These are phyloP conservation scores for Eristalis intricaria DNA, from an alignment of 2,888 invertebrate genomes.

Conservation along the genomic window DNA sequence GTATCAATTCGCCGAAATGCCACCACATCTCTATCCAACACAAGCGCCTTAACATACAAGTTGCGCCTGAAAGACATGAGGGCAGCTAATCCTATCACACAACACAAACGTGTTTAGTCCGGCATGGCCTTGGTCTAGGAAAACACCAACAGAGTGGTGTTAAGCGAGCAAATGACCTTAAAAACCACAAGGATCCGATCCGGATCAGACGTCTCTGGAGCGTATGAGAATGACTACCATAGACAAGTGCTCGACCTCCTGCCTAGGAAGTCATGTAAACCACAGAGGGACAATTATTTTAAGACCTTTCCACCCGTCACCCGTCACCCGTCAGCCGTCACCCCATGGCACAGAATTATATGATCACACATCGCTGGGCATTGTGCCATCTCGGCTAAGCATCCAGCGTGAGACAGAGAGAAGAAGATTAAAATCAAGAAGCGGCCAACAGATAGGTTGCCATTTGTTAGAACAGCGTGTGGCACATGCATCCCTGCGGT, in stretches of 20 bases:
- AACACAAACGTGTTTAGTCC: background rate
- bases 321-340: background rate
- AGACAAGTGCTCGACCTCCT: conserved; percentile 27
- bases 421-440: conserved; percentile 74
- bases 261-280: conserved; percentile 59
- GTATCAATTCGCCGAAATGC: too few species aligned
- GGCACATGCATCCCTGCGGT: conserved; percentile 73
- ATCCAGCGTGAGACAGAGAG: conserved; percentile 44
- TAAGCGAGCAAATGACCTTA: background rate
- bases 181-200: background rate
- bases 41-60: too few species aligned
- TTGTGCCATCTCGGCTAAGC: conserved; percentile 37
- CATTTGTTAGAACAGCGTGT: conserved; percentile 75
- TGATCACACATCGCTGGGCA: conserved; percentile 2
- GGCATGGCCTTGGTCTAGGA: background rate
- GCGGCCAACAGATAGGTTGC: conserved; percentile 74
- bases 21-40: too few species aligned
- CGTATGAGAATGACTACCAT: background rate
- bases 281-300: conserved; percentile 61
- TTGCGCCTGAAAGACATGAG: too few species aligned
- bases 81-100: background rate
- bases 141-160: background rate
- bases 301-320: conserved; percentile 26
- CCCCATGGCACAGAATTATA: conserved; percentile 8
- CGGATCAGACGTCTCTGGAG: background rate